Base-by-base conservation (phyloP, 2,888 invertebrate species). In the Psylliodes chrysocephalus region DNA sequence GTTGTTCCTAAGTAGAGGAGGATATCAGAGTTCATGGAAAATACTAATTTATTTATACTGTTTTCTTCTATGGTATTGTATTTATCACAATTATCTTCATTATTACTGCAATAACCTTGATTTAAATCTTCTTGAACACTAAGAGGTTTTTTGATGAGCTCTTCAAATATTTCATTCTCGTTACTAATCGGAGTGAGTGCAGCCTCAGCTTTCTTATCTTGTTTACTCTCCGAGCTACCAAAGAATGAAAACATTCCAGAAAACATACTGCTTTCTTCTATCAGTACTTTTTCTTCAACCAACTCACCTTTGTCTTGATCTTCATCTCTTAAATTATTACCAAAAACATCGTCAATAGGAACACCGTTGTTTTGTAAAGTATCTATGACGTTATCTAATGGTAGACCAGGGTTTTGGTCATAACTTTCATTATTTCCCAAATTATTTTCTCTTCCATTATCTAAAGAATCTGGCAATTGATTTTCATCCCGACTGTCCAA, bases 1-100 rank as follows among this genome's bases (percentile, higher is more conserved):
- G 91, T 89, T 49, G 91, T 79, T 12, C 75, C 57, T 22, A 81
- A 60, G 65, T 77, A 78, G 0, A 78, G 49, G 7, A 77, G 70
- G 18, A 78, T 30, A 46, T 78, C 76, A 2, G 75, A 69, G 55
- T 68, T 75, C 18, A 78, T 74, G 18, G 30, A 69, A 5, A 71
- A 46, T 18, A 64, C 56, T 12, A 68, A 47, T 15, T 53, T 56
- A n/a, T 44, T 53, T 10, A 56, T 22, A 2, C 64, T 28, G n/a
- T 19, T 19, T 22, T 54, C 25, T 47, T 55, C 25, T 33, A 49
- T 22, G n/a, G 28, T 40, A 15, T 19, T 51, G 25, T 59, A 55
- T 25, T 51, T 49, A 64, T 68, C 60, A 62, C 67, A 65, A 62
- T 64, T 18, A 12, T 49, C 44, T 38, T n/a, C 8, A 5, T 35